Percentiles rank a stretch among this genome's conserved stretches.
phyloP scores from a whole-genome alignment of 2,113 vertebrate species.

The Marcusenius ussheri region DNA sequence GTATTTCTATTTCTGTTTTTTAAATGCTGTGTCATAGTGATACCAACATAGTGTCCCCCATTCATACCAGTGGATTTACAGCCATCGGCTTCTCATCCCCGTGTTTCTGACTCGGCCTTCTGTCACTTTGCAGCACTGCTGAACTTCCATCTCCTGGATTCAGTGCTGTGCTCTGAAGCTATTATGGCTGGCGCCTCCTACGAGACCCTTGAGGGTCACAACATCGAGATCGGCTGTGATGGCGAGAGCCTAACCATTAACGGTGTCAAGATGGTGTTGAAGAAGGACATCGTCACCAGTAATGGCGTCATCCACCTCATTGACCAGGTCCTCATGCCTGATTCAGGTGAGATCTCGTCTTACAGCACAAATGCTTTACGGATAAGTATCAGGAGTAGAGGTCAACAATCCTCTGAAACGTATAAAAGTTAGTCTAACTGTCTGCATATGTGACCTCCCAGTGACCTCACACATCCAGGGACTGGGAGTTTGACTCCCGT shows the following conservation, averaged over 20 bases:
- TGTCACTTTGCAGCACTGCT: conserved; percentile 67
- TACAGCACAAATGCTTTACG: not conserved
- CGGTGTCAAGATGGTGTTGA: conserved; percentile 84
- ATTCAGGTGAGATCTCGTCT: conserved; percentile 73
- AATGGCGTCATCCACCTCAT: conserved; percentile 94
- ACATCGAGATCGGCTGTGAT: conserved; percentile 85
- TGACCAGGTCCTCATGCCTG: conserved; percentile 82
- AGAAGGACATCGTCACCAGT: conserved; percentile 88
- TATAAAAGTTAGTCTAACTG: not conserved
- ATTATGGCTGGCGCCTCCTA: conserved; percentile 76
- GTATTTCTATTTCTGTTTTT: not conserved
- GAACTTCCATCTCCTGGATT: conserved; percentile 84
- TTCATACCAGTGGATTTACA: not conserved
- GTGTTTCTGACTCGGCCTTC: not conserved
- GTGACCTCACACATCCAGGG: not conserved
- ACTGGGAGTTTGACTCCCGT: not conserved
- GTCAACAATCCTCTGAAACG: not conserved
- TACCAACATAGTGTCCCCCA: not conserved
- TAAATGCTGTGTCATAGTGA: not conserved
- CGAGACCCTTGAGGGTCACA: conserved; percentile 85
- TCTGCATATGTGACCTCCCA: not conserved
- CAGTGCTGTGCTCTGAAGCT: conserved; percentile 88
- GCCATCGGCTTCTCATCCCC: not conserved
- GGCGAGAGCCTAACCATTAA: conserved; percentile 89
- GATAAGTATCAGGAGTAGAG: not conserved